phyloP scores from a whole-genome alignment of 2,797 vertebrate species.

The Numenius phaeopus region DNA sequence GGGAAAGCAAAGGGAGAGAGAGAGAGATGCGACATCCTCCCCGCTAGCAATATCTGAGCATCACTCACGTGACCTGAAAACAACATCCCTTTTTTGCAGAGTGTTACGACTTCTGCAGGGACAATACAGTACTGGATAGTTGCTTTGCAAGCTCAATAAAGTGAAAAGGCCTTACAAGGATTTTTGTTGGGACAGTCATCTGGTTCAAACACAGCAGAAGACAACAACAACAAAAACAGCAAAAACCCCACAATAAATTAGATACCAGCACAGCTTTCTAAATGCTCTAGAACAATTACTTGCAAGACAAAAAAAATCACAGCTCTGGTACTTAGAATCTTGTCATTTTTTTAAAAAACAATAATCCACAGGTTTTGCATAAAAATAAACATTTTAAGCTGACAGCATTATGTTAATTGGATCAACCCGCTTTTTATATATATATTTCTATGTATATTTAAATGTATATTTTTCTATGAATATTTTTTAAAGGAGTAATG shows the following conservation, averaged over 20 bases:
- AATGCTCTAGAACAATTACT: slow-evolving; percentile 6
- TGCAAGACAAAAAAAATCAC: background rate
- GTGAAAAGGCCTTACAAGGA: slow-evolving; percentile 46
- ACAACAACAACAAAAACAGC: background rate
- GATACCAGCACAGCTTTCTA: slow-evolving; percentile 46
- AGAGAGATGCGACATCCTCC: background rate
- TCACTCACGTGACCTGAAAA: slow-evolving; percentile 37
- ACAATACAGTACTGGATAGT: slow-evolving; percentile 73
- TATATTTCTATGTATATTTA: slow-evolving; percentile 42
- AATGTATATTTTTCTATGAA: slow-evolving; percentile 43
- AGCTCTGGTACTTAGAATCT: slow-evolving; percentile 28
- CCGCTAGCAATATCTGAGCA: background rate
- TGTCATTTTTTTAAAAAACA: background rate
- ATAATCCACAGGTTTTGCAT: slow-evolving; percentile 45
- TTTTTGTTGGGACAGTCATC: slow-evolving; percentile 41
- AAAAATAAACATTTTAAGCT: slow-evolving; percentile 69
- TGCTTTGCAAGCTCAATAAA: slow-evolving; percentile 57
- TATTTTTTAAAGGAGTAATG: slow-evolving; percentile 47
- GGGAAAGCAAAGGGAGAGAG: background rate
- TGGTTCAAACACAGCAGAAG: slow-evolving; percentile 55
- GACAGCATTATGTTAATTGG: slow-evolving; percentile 7
- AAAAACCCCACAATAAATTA: slow-evolving; percentile 54
- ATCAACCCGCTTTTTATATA: slow-evolving; percentile 12
- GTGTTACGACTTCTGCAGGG: slow-evolving; percentile 47
- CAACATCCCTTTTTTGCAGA: slow-evolving; percentile 60